phyloP scores from a whole-genome alignment of 2,888 invertebrate species.

The Hemistola chrysoprasaria region DNA sequence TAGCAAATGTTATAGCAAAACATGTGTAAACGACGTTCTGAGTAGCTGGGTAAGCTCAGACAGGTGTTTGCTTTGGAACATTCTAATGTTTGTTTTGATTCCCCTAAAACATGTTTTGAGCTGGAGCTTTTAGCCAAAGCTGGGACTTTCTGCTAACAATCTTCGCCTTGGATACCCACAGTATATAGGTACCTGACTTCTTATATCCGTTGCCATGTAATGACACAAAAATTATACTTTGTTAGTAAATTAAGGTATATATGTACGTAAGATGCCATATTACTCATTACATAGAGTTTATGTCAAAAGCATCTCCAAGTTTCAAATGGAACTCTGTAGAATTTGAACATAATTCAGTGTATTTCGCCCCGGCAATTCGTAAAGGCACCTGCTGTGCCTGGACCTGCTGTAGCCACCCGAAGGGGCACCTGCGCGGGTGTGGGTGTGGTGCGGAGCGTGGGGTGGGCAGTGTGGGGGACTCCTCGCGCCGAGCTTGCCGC shows the following conservation, averaged over 20 bases:
- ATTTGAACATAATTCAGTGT: conserved; percentile 39
- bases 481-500: conserved; percentile 25
- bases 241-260: too few species aligned
- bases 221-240: too few species aligned
- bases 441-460: too few species aligned
- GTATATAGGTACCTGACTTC: too few species aligned
- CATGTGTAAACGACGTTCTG: conserved; percentile 6
- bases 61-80: conserved; percentile 12
- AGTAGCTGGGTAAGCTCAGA: conserved; percentile 14
- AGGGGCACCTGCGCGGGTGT: too few species aligned
- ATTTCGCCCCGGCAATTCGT: conserved; percentile 29
- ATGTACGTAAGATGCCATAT: conserved; percentile 4
- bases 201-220: too few species aligned
- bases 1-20: conserved; percentile 15
- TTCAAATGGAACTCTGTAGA: conserved; percentile 33
- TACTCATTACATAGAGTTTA: conserved; percentile 23
- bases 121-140: neutral
- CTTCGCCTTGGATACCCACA: neutral
- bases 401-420: too few species aligned
- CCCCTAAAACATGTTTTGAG: neutral
- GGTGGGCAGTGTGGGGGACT: too few species aligned
- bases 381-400: conserved; percentile 24
- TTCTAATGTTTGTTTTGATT: conserved; percentile 11
- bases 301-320: conserved; percentile 29
- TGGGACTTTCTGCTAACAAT: too few species aligned